Evolutionary conservation across 2,113 vertebrate species (phyloP), one percentile per base, ranked within the genome.

Genomic region (Delphinapterus leucas): DNA sequence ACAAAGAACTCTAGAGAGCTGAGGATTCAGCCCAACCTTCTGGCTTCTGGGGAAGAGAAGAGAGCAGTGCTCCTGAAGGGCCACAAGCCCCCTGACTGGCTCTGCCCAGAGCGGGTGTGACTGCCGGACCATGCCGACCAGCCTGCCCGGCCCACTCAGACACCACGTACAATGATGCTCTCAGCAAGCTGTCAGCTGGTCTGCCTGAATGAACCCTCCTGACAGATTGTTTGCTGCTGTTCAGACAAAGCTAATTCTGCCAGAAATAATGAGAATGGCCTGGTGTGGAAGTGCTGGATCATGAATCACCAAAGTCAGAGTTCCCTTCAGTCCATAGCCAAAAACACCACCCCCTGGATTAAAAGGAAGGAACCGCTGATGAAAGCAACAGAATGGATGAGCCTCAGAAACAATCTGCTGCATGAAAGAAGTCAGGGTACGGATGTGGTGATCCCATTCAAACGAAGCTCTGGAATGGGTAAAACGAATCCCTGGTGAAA

Each of bases 161-260:
- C 31, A 33, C 70, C 25, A 5, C 33, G 44, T 63, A 38, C 28
- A 25, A 36, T 2, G 41, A 79, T 28, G 63, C 26, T 49, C 7
- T 73, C 47, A 20, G 55, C n/a, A 28, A 73, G 55, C 36, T 71
- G 25, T 53, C 65, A 76, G 25, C 49, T 28, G 6, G 3, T 88
- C 58, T 95, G 94, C 96, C 80, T 60, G 84, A 93, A 68, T 90
- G 95, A 97, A 98, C 96, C 5, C 14, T 58, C 86, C 47, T 70
- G 44, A 23, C 88, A 93, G 91, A 58, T 3, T 60, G 53, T 85
- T 82, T 65, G 60, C 82, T 49, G 36, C 36, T 91, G 33, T 89
- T 93, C 82, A 80, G 68, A 95, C 90, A 83, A 79, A 83, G 60
- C 20, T 77, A 38, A 91, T 60, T 68, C 68, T 21, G 6, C 31